Evolutionary conservation across 1,140 invertebrate genomes (phyloP), one percentile per base, ranked within the genome.

Genomic region (Bradynema listronoti): DNA sequence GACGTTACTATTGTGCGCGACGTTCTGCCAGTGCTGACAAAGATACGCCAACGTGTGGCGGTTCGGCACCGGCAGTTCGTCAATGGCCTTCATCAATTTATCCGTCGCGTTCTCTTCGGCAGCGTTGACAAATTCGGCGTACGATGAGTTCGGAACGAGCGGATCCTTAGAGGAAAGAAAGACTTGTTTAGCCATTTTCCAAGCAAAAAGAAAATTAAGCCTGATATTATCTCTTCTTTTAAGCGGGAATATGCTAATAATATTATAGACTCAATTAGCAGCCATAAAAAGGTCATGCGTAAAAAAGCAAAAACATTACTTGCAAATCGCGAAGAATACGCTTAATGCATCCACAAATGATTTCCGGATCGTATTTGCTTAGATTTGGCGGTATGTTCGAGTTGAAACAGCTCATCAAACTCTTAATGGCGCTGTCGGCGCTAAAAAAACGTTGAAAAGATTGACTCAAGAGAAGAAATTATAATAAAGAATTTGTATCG

Each of bases 21-120:
- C 71, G 42, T 66, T 85, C 78, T 89, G 86, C 36, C 91, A 83
- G 80, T 92, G 90, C 2, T 89, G 76, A 39, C 90, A 84, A 2
- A 93, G 75, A 72, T 86, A 91, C 1, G 89, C 88, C 24, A 93
- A 77, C 0, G 89, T 91, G 72, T 93, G 89, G 30, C 87, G 82
- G 79, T 93, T 92, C 0, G 89, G 84, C 53, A 84, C 84, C 3
- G 90, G 89, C 33, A 92, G 77, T 60, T 86, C 82, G 14, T 84
- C 82, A 58, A 92, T 83, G 1, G 85, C 84, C 65, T 85, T 82
- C 73, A 84, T 85, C 27, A 90, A 63, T 29, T 80, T 81, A 27
- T 83, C 61, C 4, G 50, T 47, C 24, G 61, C 61, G 42, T 76
- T 81, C 27, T 83, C 81, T 2, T 79, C 76, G 59, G 85, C 83